Evolutionary conservation across 1,140 invertebrate species (phyloP).

Genomic region (Agrilus planipennis): DNA sequence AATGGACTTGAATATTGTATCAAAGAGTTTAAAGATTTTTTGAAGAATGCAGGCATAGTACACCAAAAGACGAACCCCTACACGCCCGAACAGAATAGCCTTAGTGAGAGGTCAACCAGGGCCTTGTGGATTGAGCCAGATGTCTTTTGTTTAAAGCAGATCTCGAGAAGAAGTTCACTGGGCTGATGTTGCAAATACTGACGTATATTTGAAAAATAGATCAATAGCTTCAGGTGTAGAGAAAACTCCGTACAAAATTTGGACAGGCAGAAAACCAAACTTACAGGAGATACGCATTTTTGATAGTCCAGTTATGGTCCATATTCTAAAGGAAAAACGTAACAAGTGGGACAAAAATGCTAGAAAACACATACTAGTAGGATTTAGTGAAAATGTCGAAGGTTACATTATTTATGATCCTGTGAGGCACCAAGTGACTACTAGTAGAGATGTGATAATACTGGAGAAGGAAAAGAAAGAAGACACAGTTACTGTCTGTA

Average conservation of each 20-base stretch:
- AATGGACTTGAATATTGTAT: constrained; percentile 3
- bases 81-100: constrained; percentile 34
- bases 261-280: constrained; percentile 21
- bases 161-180: constrained; percentile 28
- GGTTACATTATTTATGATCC: constrained; percentile 21
- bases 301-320: constrained; percentile 25
- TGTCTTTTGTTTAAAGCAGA: constrained; percentile 28
- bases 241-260: constrained; percentile 19
- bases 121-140: constrained; percentile 29
- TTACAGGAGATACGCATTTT: constrained; percentile 23
- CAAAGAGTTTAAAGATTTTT: constrained; percentile 20
- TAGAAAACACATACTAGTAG: constrained; percentile 18
- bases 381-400: constrained; percentile 15
- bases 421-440: constrained; percentile 16
- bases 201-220: constrained; percentile 36
- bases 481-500: no score
- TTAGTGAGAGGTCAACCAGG: constrained; percentile 33
- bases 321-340: constrained; percentile 21
- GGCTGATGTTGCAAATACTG: constrained; percentile 34
- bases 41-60: constrained; percentile 19
- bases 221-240: constrained; percentile 10
- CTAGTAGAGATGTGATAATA: constrained; percentile 26
- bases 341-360: constrained; percentile 21
- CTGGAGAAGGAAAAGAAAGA: no score
- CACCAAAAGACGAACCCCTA: constrained; percentile 23